Conservation (phyloP, 2,888 invertebrate genomes). For the Cancer borealis region DNA sequence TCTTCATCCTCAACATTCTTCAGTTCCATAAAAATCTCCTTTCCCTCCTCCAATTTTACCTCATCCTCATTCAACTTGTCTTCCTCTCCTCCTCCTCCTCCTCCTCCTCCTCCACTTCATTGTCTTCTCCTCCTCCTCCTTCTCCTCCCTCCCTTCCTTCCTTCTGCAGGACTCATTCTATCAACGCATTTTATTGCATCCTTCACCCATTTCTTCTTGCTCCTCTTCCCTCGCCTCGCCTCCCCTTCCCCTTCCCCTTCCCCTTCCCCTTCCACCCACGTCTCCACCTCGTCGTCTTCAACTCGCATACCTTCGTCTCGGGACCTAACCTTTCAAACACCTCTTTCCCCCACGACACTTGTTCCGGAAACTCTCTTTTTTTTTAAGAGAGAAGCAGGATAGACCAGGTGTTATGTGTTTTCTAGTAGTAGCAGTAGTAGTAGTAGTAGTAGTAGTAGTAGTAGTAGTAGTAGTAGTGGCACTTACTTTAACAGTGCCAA, state of each 20-base stretch:
- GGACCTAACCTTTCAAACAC: constrained; percentile 20
- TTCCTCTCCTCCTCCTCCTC: not conserved
- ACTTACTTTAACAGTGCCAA: too few species aligned
- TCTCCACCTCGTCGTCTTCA: not conserved
- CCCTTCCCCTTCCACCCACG: not conserved
- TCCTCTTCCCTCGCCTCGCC: not conserved
- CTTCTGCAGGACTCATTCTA: not conserved
- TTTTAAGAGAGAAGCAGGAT: not conserved
- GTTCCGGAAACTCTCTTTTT: not conserved
- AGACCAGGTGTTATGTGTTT: not conserved
- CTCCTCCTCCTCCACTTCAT: not conserved
- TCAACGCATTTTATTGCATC: not conserved
- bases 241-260: not conserved
- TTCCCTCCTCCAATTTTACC: not conserved
- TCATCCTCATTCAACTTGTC: not conserved
- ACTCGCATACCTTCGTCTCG: not conserved
- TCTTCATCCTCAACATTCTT: not conserved
- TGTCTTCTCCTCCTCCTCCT: not conserved
- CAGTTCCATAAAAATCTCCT: not conserved
- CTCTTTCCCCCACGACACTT: not conserved
- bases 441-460: too few species aligned
- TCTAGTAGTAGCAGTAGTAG: not conserved
- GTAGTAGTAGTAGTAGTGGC: not conserved
- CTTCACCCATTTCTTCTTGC: not conserved
- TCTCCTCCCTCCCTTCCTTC: not conserved